phyloP scores from a whole-genome alignment of 2,797 vertebrate genomes.

The Rhyacichthys aspro region DNA sequence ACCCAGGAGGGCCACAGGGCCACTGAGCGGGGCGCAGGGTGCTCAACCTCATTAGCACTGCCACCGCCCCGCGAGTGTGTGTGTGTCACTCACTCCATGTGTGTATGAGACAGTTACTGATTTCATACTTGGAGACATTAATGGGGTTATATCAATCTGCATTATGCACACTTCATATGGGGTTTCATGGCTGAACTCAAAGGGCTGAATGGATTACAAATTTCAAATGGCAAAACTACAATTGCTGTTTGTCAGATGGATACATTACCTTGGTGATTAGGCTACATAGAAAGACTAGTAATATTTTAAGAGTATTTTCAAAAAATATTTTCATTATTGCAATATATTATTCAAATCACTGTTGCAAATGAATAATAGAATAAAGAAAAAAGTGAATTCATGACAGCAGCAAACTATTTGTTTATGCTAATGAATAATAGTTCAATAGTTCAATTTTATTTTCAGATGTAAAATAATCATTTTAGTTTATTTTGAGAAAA shows the following conservation, averaged over 20 bases:
- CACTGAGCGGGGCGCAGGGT: constrained; percentile 88
- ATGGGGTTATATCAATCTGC: constrained; percentile 29
- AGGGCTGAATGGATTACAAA: neutral
- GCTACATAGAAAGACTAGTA: no score
- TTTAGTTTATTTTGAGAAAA: no score
- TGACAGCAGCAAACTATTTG: no score
- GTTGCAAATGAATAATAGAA: no score
- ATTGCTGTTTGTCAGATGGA: neutral
- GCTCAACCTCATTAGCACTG: constrained; percentile 94
- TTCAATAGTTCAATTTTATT: no score
- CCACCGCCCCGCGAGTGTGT: constrained; percentile 74
- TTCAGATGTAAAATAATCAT: no score
- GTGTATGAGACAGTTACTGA: constrained; percentile 41
- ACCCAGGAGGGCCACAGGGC: constrained; percentile 87
- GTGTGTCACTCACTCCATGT: constrained; percentile 69
- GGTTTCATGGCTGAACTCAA: constrained; percentile 1
- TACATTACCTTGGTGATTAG: no score
- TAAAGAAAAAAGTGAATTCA: no score
- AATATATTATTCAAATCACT: no score
- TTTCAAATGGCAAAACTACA: neutral
- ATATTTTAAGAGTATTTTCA: no score
- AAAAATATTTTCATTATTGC: no score
- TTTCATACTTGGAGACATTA: constrained; percentile 46
- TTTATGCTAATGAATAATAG: no score
- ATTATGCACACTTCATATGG: constrained; percentile 1